phyloP scores from a whole-genome alignment of 2,113 vertebrate species.

The Sceloporus undulatus region DNA sequence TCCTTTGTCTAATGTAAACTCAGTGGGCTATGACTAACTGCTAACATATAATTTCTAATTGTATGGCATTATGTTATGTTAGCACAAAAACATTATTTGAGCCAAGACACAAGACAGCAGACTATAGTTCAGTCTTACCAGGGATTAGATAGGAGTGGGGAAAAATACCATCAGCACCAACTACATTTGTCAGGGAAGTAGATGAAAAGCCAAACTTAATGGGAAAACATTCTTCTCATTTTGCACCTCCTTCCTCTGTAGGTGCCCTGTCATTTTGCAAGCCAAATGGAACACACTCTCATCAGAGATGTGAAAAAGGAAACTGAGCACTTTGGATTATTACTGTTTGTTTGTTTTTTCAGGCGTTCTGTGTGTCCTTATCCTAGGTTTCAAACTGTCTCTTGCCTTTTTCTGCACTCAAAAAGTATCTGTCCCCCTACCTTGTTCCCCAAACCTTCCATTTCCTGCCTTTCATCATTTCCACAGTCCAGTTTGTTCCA shows the following conservation, averaged over 20 bases:
- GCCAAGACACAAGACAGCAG: constrained; percentile 67
- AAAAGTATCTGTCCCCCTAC: neutral
- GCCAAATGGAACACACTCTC: constrained; percentile 55
- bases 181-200: constrained; percentile 62
- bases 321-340: constrained; percentile 34
- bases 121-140: constrained; percentile 60
- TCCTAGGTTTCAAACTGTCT: constrained; percentile 24
- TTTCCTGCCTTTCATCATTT: constrained; percentile 19
- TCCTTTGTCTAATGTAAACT: constrained; percentile 81
- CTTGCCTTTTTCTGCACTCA: constrained; percentile 1
- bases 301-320: constrained; percentile 45
- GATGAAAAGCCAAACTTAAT: constrained; percentile 69
- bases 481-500: constrained; percentile 4
- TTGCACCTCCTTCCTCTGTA: constrained; percentile 51
- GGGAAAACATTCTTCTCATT: constrained; percentile 41
- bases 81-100: constrained; percentile 74
- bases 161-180: constrained; percentile 64
- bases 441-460: constrained; percentile 16
- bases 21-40: constrained; percentile 79
- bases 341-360: constrained; percentile 56
- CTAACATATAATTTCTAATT: constrained; percentile 79
- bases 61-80: constrained; percentile 75
- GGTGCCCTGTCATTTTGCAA: constrained; percentile 52
- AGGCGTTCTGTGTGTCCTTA: constrained; percentile 50
- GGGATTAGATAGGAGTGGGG: constrained; percentile 68